Evolutionary conservation across 2,888 invertebrate genomes (phyloP), one percentile per base, ranked within the genome.

Genomic region (Cerceris rybyensis): DNA sequence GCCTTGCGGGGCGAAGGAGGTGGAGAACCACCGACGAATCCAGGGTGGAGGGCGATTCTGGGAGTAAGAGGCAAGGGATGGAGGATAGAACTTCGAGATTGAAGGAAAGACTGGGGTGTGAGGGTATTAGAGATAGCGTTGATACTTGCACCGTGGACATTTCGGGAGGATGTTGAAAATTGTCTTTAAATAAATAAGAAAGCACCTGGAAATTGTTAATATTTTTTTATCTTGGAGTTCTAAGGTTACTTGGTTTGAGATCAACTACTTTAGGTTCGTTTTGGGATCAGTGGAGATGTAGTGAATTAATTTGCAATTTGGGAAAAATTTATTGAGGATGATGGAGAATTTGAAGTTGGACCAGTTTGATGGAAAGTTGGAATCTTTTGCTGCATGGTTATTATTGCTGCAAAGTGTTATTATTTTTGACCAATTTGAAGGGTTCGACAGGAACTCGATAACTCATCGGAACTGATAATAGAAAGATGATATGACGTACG

Each of bases 1-100:
- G 87, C 86, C 86, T 87, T 75, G 85, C 85, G 85, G 85, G 85
- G 71, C 65, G 78, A 66, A 72, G 75, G 75, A 82, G 75, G 78
- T 14, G 67, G 75, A 73, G 75, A 59, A 59, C 28, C 28, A 64
- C 49, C 52, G 49, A 59, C 55, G 71, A 55, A 41, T 55, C 43
- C 46, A 65, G 64, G 72, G 9, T 14, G 54, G 13, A 58, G 61
- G 49, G 63, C 52, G 81, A 70, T 65, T 60, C 61, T 57, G 59
- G 14, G 52, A 55, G 78, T 59, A 66, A 60, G 79, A 55, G 70
- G 68, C 55, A 28, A 49, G 69, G 64, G 49, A 49, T 57, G 57
- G 70, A 11, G 78, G 70, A 67, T 69, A 69, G 75, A 83, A 86
- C 72, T 86, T 86, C 64, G 78, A 86, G 86, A 87, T 84, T 84